These are phyloP conservation scores for Nipponacmea schrenckii DNA, from an alignment of 2,888 invertebrate genomes.

Conservation along the genomic window DNA sequence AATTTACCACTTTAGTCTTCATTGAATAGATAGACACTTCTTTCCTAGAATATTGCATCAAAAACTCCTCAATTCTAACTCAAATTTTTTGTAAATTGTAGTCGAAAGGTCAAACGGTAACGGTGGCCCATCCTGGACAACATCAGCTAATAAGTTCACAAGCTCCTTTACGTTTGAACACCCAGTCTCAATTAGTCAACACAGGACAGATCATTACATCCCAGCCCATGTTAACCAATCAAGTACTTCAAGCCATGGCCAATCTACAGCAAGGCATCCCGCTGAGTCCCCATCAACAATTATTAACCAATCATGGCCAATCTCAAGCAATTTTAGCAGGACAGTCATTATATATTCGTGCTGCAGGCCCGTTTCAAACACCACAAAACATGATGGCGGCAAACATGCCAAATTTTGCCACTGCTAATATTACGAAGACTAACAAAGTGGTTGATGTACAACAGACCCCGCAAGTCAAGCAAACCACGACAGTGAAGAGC, in stretches of 20 bases:
- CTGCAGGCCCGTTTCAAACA: slow-evolving; percentile 49
- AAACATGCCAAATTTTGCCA: slow-evolving; percentile 28
- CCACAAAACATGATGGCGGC: slow-evolving; percentile 38
- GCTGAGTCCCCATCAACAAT: slow-evolving; percentile 48
- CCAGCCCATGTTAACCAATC: slow-evolving; percentile 56
- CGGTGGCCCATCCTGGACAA: slow-evolving; percentile 39
- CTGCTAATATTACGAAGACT: slow-evolving; percentile 22
- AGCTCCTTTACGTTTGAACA: slow-evolving; percentile 48
- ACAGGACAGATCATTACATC: slow-evolving; percentile 57
- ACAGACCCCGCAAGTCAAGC: slow-evolving; percentile 28
- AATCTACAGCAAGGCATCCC: slow-evolving; percentile 51
- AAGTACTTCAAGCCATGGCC: slow-evolving; percentile 59
- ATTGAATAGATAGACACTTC: no score
- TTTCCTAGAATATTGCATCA: no score
- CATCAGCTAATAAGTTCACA: slow-evolving; percentile 51
- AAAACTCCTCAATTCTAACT: no score
- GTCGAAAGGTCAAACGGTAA: slow-evolving; percentile 48
- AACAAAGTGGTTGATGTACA: slow-evolving; percentile 28
- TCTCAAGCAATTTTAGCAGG: slow-evolving; percentile 52
- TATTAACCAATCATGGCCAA: slow-evolving; percentile 52
- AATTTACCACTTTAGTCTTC: no score
- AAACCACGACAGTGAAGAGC: slow-evolving; percentile 40
- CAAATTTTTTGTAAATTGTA: slow-evolving; percentile 23
- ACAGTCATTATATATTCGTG: slow-evolving; percentile 60
- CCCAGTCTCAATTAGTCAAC: slow-evolving; percentile 55